Percentiles rank a stretch among this genome's conserved stretches.
Conservation (phyloP, 2,797 vertebrate genomes). For the Cyclura pinguis region DNA sequence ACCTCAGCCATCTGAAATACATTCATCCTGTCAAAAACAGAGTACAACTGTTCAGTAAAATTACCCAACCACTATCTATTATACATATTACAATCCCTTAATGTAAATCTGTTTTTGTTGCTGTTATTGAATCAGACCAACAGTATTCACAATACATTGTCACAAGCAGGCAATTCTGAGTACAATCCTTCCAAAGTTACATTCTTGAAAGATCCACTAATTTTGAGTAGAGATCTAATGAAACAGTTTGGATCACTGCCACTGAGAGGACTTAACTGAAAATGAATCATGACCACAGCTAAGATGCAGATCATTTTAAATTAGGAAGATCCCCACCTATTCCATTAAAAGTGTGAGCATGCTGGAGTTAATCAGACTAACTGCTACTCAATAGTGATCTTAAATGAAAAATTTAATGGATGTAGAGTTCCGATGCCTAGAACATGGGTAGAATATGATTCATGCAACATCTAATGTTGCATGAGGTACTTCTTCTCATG, state of each 20-base stretch:
- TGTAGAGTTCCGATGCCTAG: neutral
- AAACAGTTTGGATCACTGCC: neutral
- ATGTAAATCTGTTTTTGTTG: neutral
- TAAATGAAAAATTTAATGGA: neutral
- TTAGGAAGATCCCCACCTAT: neutral
- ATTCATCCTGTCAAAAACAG: conserved; percentile 9
- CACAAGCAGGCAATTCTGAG: neutral
- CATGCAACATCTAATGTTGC: too few relatives aligned
- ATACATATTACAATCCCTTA: neutral
- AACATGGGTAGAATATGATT: too few relatives aligned
- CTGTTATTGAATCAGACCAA: neutral
- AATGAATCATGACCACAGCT: neutral
- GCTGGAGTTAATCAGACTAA: neutral
- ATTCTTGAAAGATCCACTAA: neutral
- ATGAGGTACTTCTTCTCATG: too few relatives aligned
- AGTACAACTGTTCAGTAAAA: conserved; percentile 4
- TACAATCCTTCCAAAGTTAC: neutral
- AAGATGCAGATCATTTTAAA: neutral
- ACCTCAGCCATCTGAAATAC: conserved; percentile 25
- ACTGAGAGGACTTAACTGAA: neutral
- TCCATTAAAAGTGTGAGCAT: neutral
- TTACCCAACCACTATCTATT: conserved; percentile 29
- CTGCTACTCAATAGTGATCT: neutral
- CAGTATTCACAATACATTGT: neutral
- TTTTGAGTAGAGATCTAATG: neutral